A percentile compares a stretch with the other conserved stretches of the same genome.
These are phyloP conservation scores for Limanda limanda DNA, from an alignment of 2,113 vertebrate species.

Conservation along the genomic window DNA sequence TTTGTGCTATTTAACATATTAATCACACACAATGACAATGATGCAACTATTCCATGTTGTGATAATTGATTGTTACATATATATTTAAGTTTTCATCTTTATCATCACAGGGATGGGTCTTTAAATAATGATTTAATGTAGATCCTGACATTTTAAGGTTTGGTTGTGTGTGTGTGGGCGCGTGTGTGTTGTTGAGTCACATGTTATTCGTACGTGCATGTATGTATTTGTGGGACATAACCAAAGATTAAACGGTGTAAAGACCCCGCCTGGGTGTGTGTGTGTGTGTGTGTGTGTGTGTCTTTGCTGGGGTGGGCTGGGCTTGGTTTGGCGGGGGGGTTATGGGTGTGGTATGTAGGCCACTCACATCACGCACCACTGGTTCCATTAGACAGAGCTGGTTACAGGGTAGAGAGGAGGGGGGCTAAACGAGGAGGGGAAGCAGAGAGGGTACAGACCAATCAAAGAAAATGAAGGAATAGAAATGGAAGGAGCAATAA, in stretches of 20 bases:
- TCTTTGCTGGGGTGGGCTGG: slow-evolving; percentile 7
- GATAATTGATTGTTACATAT: no score
- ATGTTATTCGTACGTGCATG: not conserved
- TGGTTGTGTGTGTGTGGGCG: not conserved
- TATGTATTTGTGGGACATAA: slow-evolving; percentile 26
- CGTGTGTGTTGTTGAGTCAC: not conserved
- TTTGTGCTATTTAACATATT: not conserved
- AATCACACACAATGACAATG: not conserved
- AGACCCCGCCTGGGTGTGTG: slow-evolving; percentile 24
- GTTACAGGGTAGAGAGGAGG: slow-evolving; percentile 20
- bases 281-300: slow-evolving; percentile 25
- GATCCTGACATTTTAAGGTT: not conserved
- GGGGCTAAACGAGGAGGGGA: not conserved
- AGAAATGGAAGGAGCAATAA: slow-evolving; percentile 19
- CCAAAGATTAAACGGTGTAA: slow-evolving; percentile 63
- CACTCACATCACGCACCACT: slow-evolving; percentile 66
- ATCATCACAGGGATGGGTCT: not conserved
- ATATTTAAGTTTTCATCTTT: no score
- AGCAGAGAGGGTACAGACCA: slow-evolving; percentile 19
- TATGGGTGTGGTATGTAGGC: slow-evolving; percentile 68
- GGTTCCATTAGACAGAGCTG: slow-evolving; percentile 55
- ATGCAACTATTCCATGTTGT: not conserved
- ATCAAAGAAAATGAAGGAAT: slow-evolving; percentile 27
- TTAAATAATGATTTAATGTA: not conserved
- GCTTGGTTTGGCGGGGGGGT: slow-evolving; percentile 25